Percentiles rank a stretch among this genome's conserved stretches.
Evolutionary conservation across 2,113 vertebrate genomes (phyloP).

Genomic region (Pedionomus torquatus): DNA sequence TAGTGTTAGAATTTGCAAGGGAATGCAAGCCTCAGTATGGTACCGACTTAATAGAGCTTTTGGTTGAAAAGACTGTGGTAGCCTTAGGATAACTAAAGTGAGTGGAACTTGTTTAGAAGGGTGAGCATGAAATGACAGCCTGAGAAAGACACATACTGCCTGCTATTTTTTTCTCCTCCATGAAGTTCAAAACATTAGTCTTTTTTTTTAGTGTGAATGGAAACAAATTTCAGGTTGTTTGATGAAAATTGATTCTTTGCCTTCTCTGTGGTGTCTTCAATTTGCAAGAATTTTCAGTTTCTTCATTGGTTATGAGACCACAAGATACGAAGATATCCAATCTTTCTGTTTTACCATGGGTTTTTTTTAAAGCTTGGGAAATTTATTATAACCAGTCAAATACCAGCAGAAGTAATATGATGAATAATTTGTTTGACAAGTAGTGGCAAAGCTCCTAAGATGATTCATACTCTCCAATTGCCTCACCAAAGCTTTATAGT

Average conservation of each 20-base stretch:
- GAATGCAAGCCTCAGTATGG: neutral
- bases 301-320: neutral
- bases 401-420: neutral
- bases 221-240: neutral
- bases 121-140: neutral
- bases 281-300: neutral
- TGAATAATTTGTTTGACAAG: slow-evolving; percentile 41
- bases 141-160: neutral
- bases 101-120: neutral
- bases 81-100: neutral
- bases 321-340: neutral
- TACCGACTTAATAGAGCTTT: neutral
- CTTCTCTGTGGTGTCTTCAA: neutral
- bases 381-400: neutral
- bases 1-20: neutral
- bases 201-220: neutral
- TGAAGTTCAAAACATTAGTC: neutral
- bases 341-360: neutral
- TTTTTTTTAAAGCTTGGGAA: neutral
- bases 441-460: neutral
- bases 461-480: neutral
- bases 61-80: neutral
- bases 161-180: neutral
- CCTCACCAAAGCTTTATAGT: neutral
- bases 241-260: neutral